Evolutionary conservation across 2,113 vertebrate species (phyloP), one percentile per base, ranked within the genome.

Genomic region (Xenus cinereus): DNA sequence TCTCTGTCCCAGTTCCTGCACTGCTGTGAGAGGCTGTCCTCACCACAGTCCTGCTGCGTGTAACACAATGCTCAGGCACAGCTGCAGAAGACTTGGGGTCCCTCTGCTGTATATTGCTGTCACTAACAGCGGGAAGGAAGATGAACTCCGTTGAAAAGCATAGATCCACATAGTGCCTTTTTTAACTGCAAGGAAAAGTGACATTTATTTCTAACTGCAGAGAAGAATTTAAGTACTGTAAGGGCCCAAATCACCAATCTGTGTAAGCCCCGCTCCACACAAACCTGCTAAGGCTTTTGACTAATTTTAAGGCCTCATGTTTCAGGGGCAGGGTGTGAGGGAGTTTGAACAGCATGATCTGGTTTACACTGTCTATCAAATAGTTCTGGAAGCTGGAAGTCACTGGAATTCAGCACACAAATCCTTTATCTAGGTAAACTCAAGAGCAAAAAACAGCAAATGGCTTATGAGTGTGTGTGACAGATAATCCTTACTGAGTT

Each of bases 101-200:
- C 91, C 93, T 79, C 39, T 95, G 93, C 91, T 91, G 93, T 46
- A 7, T 30, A 26, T 28, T 27, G n/a, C 87, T 84, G 81, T 90
- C 87, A 19, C 57, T 68, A 78, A 30, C 92, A 93, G 88, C 71
- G 10, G 83, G 60, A 73, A 78, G n/a, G 48, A 69, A 21, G 16
- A 2, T 12, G 9, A 78, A 39, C 75, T 67, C 41, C 48, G 45
- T 17, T 37, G 48, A 28, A 72, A 56, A 73, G 84, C 66, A 7
- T 2, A 22, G 60, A 10, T 63, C 37, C 57, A 59, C 72, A 2
- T 12, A n/a, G 32, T 28, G 64, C 59, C 33, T 13, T 27, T 59
- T 83, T 35, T 28, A 77, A 50, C 73, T 51, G 60, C 69, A 10
- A 7, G 67, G 9, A n/a, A 64, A 72, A 45, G 46, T 32, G 37